Percentiles rank a stretch among this genome's conserved stretches.
phyloP scores from a whole-genome alignment of 2,888 invertebrate species.

The Euplagia quadripunctaria region DNA sequence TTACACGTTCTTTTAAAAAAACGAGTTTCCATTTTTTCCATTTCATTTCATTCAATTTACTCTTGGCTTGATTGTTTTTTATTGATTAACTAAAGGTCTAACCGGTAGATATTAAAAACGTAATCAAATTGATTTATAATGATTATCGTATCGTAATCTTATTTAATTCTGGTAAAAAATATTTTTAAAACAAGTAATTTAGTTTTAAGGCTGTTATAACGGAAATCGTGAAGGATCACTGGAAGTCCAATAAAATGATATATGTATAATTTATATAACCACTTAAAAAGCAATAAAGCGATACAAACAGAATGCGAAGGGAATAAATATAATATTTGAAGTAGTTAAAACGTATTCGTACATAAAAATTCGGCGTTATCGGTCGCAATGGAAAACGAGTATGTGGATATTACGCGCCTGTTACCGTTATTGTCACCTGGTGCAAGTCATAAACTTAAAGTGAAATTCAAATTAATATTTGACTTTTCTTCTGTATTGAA shows the following conservation, averaged over 20 bases:
- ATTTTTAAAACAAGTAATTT: neutral
- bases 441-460: slow-evolving; percentile 46
- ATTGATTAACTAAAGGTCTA: neutral
- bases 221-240: slow-evolving; percentile 52
- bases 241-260: neutral
- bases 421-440: slow-evolving; percentile 61
- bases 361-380: slow-evolving; percentile 62
- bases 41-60: neutral
- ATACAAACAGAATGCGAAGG: slow-evolving; percentile 31
- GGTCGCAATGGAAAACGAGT: slow-evolving; percentile 56
- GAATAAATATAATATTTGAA: slow-evolving; percentile 32
- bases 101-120: neutral
- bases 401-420: slow-evolving; percentile 57
- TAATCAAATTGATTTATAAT: neutral
- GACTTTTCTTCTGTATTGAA: neutral
- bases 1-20: neutral
- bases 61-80: neutral
- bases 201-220: slow-evolving; percentile 16
- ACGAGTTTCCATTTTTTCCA: neutral
- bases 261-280: neutral
- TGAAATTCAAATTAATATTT: neutral
- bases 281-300: neutral
- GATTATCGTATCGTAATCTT: neutral
- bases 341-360: slow-evolving; percentile 43
- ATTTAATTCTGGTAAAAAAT: neutral